These are phyloP conservation scores for Sebastes taczanowskii DNA, from an alignment of 2,797 vertebrate genomes.

Conservation along the genomic window DNA sequence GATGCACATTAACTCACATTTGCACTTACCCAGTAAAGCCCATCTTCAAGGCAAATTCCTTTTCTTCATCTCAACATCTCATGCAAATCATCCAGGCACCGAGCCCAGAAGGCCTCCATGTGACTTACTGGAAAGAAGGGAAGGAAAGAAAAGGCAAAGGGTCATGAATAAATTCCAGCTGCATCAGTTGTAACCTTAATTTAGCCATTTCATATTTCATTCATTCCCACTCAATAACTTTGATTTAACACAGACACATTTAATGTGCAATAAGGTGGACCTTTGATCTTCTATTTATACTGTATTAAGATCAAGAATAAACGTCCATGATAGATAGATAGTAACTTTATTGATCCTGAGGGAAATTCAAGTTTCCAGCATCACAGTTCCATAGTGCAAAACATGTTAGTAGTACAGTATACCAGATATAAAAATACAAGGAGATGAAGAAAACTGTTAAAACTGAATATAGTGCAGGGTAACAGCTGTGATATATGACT, in stretches of 20 bases:
- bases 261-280: neutral
- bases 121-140: neutral
- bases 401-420: too few species aligned
- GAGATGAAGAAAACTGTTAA: too few species aligned
- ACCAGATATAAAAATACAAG: too few species aligned
- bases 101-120: neutral
- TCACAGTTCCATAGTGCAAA: too few species aligned
- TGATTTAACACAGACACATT: neutral
- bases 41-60: neutral
- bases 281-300: neutral
- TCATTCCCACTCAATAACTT: neutral
- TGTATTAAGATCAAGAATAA: neutral
- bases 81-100: neutral
- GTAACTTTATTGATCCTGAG: too few species aligned
- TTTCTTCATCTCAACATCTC: neutral
- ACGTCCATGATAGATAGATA: too few species aligned
- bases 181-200: neutral
- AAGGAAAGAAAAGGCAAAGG: neutral
- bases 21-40: neutral
- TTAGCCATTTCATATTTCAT: neutral
- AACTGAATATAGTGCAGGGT: too few species aligned
- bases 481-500: too few species aligned
- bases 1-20: neutral
- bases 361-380: too few species aligned
- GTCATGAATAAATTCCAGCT: neutral